A percentile compares a stretch with the other conserved stretches of the same genome.
Evolutionary conservation across 2,888 invertebrate genomes (phyloP).

Genomic region (Drosophila ezoana): DNA sequence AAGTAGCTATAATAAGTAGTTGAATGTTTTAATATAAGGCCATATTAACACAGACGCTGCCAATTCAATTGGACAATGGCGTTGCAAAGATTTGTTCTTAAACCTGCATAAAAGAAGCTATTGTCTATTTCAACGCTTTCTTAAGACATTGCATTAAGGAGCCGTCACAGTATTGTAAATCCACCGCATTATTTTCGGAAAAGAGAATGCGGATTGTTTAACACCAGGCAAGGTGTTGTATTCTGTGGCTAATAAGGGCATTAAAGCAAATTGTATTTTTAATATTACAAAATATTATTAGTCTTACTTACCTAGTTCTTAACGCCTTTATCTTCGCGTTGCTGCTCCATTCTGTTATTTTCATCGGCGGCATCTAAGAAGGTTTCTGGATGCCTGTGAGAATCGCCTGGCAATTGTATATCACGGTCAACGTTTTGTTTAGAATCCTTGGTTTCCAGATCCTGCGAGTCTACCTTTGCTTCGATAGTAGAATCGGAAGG

Average conservation of each 20-base stretch:
- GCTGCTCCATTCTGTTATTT: conserved; percentile 15
- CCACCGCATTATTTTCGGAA: conserved; percentile 15
- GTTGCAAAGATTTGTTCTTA: conserved; percentile 44
- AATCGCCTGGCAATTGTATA: conserved; percentile 11
- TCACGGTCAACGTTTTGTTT: conserved; percentile 21
- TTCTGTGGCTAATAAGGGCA: conserved; percentile 4
- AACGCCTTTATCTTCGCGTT: conserved; percentile 26
- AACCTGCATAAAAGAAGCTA: conserved; percentile 19
- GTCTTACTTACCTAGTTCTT: conserved; percentile 37
- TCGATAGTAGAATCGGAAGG: conserved; percentile 39
- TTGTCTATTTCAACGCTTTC: not conserved
- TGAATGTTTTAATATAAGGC: conserved; percentile 41
- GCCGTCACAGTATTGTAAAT: conserved; percentile 13
- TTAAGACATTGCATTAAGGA: conserved; percentile 6
- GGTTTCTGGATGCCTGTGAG: conserved; percentile 20
- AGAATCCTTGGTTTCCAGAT: conserved; percentile 23
- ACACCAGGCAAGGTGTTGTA: not conserved
- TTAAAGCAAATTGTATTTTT: not conserved
- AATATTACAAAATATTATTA: not conserved
- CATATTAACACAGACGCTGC: conserved; percentile 54
- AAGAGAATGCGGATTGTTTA: conserved; percentile 5
- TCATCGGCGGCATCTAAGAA: conserved; percentile 4
- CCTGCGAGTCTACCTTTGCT: conserved; percentile 13
- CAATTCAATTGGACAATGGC: conserved; percentile 71
- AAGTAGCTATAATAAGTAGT: conserved; percentile 39